Conservation (phyloP, 2,797 vertebrate genomes). For the Urocyon cinereoargenteus region DNA sequence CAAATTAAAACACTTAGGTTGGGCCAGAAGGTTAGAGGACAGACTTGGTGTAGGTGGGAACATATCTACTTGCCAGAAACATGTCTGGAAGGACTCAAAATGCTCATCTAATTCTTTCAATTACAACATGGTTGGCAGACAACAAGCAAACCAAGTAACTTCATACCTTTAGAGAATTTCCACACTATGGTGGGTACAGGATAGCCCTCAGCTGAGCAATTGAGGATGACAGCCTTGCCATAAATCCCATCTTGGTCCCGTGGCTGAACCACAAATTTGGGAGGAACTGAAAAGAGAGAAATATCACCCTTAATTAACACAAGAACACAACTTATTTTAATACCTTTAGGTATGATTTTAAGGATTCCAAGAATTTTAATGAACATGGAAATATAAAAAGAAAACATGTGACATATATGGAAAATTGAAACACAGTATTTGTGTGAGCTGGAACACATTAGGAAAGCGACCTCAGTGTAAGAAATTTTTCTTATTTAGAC, state of each 20-base stretch:
- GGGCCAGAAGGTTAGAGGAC: background rate
- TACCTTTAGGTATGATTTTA: background rate
- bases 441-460: background rate
- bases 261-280: constrained; percentile 98
- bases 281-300: constrained; percentile 92
- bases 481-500: background rate
- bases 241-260: constrained; percentile 99
- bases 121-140: rapidly evolving
- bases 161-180: constrained; percentile 99
- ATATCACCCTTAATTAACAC: background rate
- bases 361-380: background rate
- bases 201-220: constrained; percentile 98
- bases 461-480: no score
- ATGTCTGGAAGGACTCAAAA: background rate
- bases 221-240: constrained; percentile 97
- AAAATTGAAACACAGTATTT: background rate
- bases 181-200: constrained; percentile 98
- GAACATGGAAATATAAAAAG: background rate
- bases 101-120: background rate
- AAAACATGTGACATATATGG: background rate
- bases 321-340: background rate
- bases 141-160: background rate
- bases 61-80: background rate
- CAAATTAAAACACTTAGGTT: background rate
- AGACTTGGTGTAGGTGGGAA: background rate